Evolutionary conservation across 2,113 vertebrate genomes (phyloP).

Genomic region (Loxodonta africana): DNA sequence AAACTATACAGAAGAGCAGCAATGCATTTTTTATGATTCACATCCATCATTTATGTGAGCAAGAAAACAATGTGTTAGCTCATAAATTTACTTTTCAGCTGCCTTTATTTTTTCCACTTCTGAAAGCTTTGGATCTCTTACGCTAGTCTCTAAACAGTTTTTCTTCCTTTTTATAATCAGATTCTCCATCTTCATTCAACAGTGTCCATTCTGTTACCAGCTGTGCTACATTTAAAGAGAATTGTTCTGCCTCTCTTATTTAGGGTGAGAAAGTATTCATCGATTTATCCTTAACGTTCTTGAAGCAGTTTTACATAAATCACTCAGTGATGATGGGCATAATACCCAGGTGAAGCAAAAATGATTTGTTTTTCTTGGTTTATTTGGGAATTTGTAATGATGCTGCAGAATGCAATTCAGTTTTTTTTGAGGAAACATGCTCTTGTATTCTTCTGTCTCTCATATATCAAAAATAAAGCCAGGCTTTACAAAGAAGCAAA

Average conservation of each 20-base stretch:
- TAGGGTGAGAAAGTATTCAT: constrained; percentile 44
- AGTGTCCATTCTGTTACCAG: constrained; percentile 72
- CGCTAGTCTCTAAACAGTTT: constrained; percentile 24
- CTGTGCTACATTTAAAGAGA: constrained; percentile 69
- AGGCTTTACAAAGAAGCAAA: constrained; percentile 2
- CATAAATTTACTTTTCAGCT: constrained; percentile 19
- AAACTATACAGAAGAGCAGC: background rate
- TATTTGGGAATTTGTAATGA: constrained; percentile 35
- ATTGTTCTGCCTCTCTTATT: constrained; percentile 54
- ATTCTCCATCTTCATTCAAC: constrained; percentile 56
- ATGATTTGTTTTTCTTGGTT: constrained; percentile 57
- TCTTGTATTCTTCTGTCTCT: constrained; percentile 27
- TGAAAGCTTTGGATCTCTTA: constrained; percentile 60
- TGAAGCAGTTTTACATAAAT: constrained; percentile 68
- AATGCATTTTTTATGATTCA: constrained; percentile 52
- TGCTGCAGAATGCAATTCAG: constrained; percentile 52
- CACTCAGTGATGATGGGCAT: constrained; percentile 2
- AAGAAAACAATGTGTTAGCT: background rate
- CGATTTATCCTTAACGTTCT: constrained; percentile 69
- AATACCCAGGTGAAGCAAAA: constrained; percentile 66
- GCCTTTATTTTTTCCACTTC: constrained; percentile 55
- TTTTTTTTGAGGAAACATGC: constrained; percentile 40
- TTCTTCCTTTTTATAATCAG: constrained; percentile 51
- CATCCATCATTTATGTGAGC: constrained; percentile 37
- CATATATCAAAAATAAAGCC: background rate